Percentiles rank a stretch among this genome's conserved stretches.
Evolutionary conservation across 2,888 invertebrate genomes (phyloP).

Genomic region (Brachypterus glaber): DNA sequence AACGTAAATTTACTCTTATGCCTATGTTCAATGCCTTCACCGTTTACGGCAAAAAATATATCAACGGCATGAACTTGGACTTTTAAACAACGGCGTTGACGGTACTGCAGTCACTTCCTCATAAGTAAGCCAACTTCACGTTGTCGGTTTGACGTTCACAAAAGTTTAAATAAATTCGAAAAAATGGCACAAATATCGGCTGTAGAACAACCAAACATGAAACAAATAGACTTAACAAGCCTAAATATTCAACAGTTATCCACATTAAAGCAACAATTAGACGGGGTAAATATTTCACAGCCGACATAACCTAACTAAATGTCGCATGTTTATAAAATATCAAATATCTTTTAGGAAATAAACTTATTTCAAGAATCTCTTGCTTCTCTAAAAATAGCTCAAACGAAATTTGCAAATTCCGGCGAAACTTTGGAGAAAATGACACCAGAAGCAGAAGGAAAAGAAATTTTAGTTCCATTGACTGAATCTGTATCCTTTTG

Average conservation of each 20-base stretch:
- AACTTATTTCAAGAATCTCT: constrained; percentile 83
- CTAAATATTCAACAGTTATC: constrained; percentile 72
- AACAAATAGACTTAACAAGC: constrained; percentile 73
- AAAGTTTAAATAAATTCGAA: too few species aligned
- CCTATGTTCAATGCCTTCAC: too few species aligned
- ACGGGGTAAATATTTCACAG: constrained; percentile 50
- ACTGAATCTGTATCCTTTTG: constrained; percentile 71
- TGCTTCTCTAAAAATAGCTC: constrained; percentile 80
- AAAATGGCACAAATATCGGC: constrained; percentile 54
- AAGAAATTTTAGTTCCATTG: constrained; percentile 83
- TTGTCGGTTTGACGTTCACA: too few species aligned
- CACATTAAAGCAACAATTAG: constrained; percentile 77
- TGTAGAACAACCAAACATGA: constrained; percentile 54
- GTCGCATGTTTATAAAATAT: constrained; percentile 16
- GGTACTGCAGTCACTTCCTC: too few species aligned
- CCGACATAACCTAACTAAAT: constrained; percentile 14
- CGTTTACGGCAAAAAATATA: too few species aligned
- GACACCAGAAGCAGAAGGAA: constrained; percentile 65
- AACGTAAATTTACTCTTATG: too few species aligned
- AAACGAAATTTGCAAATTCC: constrained; percentile 82
- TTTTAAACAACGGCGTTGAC: too few species aligned
- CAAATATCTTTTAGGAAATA: constrained; percentile 58
- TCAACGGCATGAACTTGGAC: too few species aligned
- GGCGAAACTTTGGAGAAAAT: constrained; percentile 76
- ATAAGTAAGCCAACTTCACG: too few species aligned